These are phyloP conservation scores for Coptodon rendalli DNA, from an alignment of 2,113 vertebrate genomes.

Conservation along the genomic window DNA sequence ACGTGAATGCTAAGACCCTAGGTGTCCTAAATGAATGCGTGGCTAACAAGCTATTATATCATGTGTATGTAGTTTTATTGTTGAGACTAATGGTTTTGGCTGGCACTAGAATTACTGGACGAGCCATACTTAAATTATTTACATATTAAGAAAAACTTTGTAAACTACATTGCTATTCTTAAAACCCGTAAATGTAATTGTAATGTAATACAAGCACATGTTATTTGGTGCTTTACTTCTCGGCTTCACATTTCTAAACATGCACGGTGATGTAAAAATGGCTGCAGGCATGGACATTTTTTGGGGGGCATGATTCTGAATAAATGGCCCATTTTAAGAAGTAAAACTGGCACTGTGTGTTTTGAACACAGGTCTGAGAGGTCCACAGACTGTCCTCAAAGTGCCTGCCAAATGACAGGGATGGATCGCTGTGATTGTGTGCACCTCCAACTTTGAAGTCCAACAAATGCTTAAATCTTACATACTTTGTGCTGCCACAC, in stretches of 20 bases:
- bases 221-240: not conserved
- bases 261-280: not conserved
- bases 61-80: not conserved
- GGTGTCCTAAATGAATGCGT: not conserved
- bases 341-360: not conserved
- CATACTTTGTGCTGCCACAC: not conserved
- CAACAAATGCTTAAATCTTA: conserved; percentile 13
- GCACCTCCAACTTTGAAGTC: conserved; percentile 7
- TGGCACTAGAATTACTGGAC: not conserved
- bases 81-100: not conserved
- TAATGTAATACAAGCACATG: not conserved
- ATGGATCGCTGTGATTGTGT: conserved; percentile 10
- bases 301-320: not conserved
- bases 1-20: not conserved
- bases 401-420: not conserved
- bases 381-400: not conserved
- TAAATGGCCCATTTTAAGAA: not conserved
- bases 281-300: not conserved
- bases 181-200: not conserved
- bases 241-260: not conserved
- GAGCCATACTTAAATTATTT: not conserved
- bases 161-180: not conserved
- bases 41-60: not conserved
- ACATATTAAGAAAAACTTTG: not conserved
- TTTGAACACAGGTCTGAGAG: not conserved